Base-by-base conservation (phyloP, 2,797 vertebrate genomes). In the Nothura maculosa region DNA sequence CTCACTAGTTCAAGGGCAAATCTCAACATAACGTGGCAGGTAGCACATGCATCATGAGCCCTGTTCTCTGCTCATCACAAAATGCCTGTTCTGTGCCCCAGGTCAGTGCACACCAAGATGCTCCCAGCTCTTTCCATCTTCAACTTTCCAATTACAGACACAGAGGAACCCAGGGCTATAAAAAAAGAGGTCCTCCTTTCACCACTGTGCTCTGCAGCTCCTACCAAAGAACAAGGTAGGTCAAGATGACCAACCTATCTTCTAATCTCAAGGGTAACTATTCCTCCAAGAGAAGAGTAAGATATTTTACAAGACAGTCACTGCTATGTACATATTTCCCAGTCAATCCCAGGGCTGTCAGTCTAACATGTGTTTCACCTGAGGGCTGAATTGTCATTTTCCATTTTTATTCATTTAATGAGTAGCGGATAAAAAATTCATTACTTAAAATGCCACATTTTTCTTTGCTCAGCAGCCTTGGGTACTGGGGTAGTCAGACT, bases 381-480 rank as follows among this genome's bases (percentile, higher is more conserved):
- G 60, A 94, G 28, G 66, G 55, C 60, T 77, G 85, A 93, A 91
- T 48, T 89, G 60, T 66, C 85, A 86, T 87, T 91, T 94, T 91
- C 63, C 48, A 77, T 86, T 91, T 93, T 91, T 68, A 86, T 34
- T 76, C 52, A 89, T 67, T 87, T 87, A 84, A 94, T 86, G 78
- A 89, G 48, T 61, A 79, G 52, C 13, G 9, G 67, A 89, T 83
- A 47, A 50, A 54, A 54, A 93, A 63, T 28, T 58, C 48, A 38
- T 52, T 45, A 17, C 45, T 85, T 91, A 61, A 95, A 94, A 86
- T 55, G 66, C 10, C 4, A 0, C 45, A 22, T 74, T 79, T 91
- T 89, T 66, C 48, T 86, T 89, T 87, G 85, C 69, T 86, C 73
- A 45, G 50, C 55, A 67, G 25, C 72, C 32, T 57, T 30, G 80